Base-by-base conservation (phyloP, 2,888 invertebrate genomes). In the Microplitis manilae region DNA sequence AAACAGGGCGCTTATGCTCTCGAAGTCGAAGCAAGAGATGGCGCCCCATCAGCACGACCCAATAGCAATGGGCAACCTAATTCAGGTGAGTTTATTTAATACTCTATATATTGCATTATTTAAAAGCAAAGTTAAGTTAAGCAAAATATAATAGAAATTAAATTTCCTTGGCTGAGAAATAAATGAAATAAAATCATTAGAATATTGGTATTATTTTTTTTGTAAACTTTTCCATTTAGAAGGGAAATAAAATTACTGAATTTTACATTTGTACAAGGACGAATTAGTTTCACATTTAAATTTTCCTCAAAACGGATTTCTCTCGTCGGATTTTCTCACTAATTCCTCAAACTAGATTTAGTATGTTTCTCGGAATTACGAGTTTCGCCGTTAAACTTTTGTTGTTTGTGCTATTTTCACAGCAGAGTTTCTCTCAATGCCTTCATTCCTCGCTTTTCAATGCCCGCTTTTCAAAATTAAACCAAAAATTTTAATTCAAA, bases 1-100 rank as follows among this genome's bases (percentile, higher is more conserved):
- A 97, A 97, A 92, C 97, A 98, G 90, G 97, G 96, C 68, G 97
- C 98, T 78, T 99, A 98, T 91, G 98, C 98, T 60, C 91, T 99
- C 88, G 98, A 98, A 90, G 98, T 99, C 85, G 97, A 97, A 90
- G 99, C 98, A 0, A 92, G 97, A 77, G 99, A 99, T 89, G 98
- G 98, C 73, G 97, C 97, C 76, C 96, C 97, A n/a, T 98, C 98
- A 13, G 98, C 97, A 75, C 93, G 98, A 81, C 98, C 98, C 65
- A 97, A 98, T 90, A 96, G 96, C 88, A 95, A 96, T 89, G 96
- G 96, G 90, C 95, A 96, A 88, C 97, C 98, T 67, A 98, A 98
- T 93, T 97, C 97, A 93, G 98, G 98, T 97, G 89, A 91, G 93
- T 91, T 4, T 9, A 68, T 68, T 67, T 17, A 40, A 13, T 13